Conservation (phyloP, 2,113 vertebrate genomes). For the Scytalopus superciliaris region DNA sequence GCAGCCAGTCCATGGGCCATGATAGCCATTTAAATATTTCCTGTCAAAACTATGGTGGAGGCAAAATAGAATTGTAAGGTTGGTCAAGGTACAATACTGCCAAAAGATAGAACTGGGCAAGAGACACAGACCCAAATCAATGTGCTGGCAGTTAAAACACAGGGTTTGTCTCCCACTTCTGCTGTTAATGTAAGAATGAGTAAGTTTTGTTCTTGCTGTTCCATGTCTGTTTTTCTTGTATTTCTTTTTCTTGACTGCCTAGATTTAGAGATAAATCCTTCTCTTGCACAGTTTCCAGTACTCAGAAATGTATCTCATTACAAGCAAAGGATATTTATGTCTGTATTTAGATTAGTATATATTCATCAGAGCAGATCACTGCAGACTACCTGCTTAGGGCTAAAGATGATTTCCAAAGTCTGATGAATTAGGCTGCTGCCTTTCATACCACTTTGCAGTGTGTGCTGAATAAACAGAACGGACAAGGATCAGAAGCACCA, state of each 20-base stretch:
- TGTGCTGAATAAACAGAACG: not conserved
- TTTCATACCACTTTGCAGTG: not conserved
- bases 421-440: not conserved
- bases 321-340: not conserved
- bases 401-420: not conserved
- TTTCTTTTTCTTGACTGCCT: not conserved
- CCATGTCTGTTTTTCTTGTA: not conserved
- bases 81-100: not conserved
- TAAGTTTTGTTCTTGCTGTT: not conserved
- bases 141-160: not conserved
- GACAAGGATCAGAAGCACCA: rapidly evolving
- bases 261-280: not conserved
- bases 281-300: not conserved
- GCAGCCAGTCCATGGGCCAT: not conserved
- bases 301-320: not conserved
- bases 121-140: not conserved
- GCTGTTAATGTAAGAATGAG: not conserved
- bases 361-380: not conserved
- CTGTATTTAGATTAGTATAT: not conserved
- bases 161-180: not conserved
- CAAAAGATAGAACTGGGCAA: not conserved
- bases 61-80: not conserved
- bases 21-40: not conserved
- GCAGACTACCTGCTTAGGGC: not conserved
- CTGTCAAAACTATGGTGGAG: not conserved